These are phyloP conservation scores for Sebastes steindachneri DNA, from an alignment of 2,797 vertebrate genomes.

Conservation along the genomic window DNA sequence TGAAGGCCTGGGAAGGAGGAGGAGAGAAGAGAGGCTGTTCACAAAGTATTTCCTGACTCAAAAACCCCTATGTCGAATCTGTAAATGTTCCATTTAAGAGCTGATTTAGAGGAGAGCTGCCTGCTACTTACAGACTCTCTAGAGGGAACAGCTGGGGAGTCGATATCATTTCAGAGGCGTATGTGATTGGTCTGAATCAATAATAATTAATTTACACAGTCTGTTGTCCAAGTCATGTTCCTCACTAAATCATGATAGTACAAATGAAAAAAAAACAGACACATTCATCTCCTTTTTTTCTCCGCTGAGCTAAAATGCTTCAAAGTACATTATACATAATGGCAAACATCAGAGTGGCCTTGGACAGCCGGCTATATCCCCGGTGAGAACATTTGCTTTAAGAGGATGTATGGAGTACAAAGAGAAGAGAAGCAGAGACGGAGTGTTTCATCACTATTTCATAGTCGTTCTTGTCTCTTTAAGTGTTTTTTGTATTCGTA, in stretches of 20 bases:
- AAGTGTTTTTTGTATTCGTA: conserved; percentile 1
- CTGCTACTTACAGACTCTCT: conserved; percentile 26
- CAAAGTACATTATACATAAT: conserved; percentile 31
- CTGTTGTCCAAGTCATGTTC: conserved; percentile 24
- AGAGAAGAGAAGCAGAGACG: conserved; percentile 6
- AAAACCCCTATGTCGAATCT: conserved; percentile 21
- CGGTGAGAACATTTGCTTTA: conserved; percentile 47
- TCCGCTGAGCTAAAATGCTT: neutral
- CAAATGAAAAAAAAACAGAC: conserved; percentile 5
- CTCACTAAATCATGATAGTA: conserved; percentile 21
- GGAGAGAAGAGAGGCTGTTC: conserved; percentile 13
- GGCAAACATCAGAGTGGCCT: conserved; percentile 14
- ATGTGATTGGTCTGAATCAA: conserved; percentile 57
- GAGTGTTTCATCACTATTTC: conserved; percentile 24
- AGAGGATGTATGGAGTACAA: conserved; percentile 42
- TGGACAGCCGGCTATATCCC: conserved; percentile 12
- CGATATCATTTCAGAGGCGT: conserved; percentile 37
- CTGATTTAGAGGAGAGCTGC: conserved; percentile 33
- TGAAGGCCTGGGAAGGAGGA: neutral
- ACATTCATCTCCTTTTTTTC: neutral
- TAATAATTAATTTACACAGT: conserved; percentile 62
- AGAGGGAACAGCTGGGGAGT: conserved; percentile 30
- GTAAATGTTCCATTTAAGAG: conserved; percentile 12
- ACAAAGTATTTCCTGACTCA: conserved; percentile 23
- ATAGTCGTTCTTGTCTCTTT: conserved; percentile 10